phyloP scores from a whole-genome alignment of 2,888 invertebrate genomes.

The Apodemia zela region DNA sequence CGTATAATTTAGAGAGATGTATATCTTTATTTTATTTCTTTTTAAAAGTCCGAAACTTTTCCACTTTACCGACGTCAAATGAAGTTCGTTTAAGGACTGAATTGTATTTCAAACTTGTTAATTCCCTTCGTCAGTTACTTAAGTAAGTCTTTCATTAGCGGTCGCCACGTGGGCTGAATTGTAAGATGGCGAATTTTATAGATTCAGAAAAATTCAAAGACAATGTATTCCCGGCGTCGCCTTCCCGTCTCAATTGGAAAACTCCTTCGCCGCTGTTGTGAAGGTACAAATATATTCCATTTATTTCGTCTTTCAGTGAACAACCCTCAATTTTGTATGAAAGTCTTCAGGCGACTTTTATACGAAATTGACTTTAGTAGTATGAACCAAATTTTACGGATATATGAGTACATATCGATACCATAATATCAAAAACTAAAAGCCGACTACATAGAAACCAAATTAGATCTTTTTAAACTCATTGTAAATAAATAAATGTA shows the following conservation, averaged over 20 bases:
- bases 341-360: constrained; percentile 13
- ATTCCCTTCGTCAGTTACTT: constrained; percentile 70
- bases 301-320: constrained; percentile 10
- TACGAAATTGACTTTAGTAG: constrained; percentile 3
- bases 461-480: no score
- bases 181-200: constrained; percentile 52
- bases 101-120: constrained; percentile 77
- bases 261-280: constrained; percentile 14
- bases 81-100: constrained; percentile 69
- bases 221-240: constrained; percentile 43
- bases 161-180: constrained; percentile 69
- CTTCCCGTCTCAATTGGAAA: constrained; percentile 27
- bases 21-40: constrained; percentile 39
- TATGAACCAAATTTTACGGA: neutral
- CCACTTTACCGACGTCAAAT: constrained; percentile 70
- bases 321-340: constrained; percentile 10
- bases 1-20: constrained; percentile 39
- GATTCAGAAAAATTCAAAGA: constrained; percentile 57
- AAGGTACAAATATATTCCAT: constrained; percentile 17
- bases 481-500: no score
- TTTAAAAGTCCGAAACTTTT: constrained; percentile 51
- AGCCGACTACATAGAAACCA: no score
- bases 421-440: no score
- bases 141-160: constrained; percentile 77
- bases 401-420: neutral